These are phyloP conservation scores for Trichonephila clavata DNA, from an alignment of 1,140 invertebrate species.

Conservation along the genomic window DNA sequence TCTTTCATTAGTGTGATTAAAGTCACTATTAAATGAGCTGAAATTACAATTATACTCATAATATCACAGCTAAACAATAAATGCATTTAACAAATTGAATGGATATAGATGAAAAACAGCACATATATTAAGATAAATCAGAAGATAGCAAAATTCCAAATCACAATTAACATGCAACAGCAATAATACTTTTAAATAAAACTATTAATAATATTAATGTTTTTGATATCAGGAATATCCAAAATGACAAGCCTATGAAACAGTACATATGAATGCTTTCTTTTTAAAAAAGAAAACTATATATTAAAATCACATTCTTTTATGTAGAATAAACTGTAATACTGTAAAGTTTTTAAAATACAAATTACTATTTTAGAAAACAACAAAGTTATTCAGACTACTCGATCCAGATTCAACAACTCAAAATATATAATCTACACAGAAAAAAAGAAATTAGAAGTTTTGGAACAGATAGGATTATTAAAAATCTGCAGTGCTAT, in stretches of 20 bases:
- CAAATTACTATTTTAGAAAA: not conserved
- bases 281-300: not conserved
- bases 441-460: not conserved
- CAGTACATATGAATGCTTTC: not conserved
- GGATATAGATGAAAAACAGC: not conserved
- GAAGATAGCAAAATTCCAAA: not conserved
- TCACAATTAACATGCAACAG: not conserved
- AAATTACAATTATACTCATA: slow-evolving; percentile 53
- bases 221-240: not conserved
- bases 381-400: not conserved
- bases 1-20: slow-evolving; percentile 35
- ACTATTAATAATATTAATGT: not conserved
- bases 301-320: not conserved
- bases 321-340: not conserved
- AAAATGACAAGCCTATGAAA: not conserved
- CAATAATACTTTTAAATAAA: not conserved
- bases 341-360: not conserved
- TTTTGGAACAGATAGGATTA: not conserved
- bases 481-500: slow-evolving; percentile 38
- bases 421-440: not conserved
- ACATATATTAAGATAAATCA: not conserved
- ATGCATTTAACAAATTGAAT: slow-evolving; percentile 62
- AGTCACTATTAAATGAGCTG: slow-evolving; percentile 2
- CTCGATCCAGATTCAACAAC: not conserved
- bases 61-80: slow-evolving; percentile 75